These are phyloP conservation scores for Caprella mutica DNA, from an alignment of 2,888 invertebrate genomes.

Conservation along the genomic window DNA sequence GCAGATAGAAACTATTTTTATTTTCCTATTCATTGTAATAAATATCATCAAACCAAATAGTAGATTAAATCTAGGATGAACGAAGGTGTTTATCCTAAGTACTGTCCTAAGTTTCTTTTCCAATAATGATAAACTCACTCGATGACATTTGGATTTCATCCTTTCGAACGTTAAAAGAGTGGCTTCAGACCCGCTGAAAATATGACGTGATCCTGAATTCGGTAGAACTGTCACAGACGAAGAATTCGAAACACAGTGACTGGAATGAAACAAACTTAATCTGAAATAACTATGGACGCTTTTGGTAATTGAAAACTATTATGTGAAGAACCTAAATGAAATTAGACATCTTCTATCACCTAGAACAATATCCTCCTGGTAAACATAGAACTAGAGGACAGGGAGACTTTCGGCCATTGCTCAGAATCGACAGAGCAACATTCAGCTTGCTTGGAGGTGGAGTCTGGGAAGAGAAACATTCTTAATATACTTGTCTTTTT, in stretches of 20 bases:
- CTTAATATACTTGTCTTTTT: no score
- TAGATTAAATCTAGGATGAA: no score
- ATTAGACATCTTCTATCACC: not conserved
- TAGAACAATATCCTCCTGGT: not conserved
- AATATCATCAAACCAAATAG: no score
- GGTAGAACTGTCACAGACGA: conserved; percentile 4
- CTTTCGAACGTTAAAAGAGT: not conserved
- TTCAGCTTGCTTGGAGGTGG: not conserved
- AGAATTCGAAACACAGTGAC: no score
- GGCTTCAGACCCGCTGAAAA: not conserved
- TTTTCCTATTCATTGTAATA: no score
- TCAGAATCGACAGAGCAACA: not conserved
- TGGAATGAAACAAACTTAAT: no score
- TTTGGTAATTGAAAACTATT: not conserved
- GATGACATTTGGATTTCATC: not conserved
- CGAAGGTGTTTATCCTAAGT: not conserved
- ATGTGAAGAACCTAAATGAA: not conserved
- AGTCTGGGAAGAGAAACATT: not conserved
- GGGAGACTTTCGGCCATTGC: not conserved
- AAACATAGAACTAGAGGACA: not conserved
- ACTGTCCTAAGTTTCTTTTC: not conserved
- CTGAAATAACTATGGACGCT: no score
- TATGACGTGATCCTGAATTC: conserved; percentile 1
- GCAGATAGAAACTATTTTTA: no score
- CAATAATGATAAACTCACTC: not conserved